Evolutionary conservation across 1,140 invertebrate genomes (phyloP).

Genomic region (Alviniconcha marisindica): DNA sequence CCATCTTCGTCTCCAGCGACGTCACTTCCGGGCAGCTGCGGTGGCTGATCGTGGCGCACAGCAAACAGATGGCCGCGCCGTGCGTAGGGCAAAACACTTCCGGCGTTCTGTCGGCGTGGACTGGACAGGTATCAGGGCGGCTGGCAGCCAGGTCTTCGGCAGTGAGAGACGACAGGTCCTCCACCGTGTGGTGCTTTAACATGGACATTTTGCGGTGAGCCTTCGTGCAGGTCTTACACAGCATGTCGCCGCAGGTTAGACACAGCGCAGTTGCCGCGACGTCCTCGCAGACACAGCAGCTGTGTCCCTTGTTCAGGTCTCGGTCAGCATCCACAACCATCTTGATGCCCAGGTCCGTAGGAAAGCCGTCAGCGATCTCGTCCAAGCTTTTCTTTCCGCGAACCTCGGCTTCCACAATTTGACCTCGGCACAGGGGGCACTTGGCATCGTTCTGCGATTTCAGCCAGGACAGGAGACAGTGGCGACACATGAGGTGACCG

Average conservation of each 20-base stretch:
- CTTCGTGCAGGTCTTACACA: background rate
- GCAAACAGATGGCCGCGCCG: background rate
- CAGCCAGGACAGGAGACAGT: background rate
- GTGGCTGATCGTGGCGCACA: slow-evolving; percentile 3
- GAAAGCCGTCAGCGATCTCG: background rate
- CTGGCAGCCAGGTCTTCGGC: background rate
- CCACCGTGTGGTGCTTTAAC: background rate
- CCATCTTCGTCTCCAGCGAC: background rate
- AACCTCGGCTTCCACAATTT: background rate
- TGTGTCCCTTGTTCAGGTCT: background rate
- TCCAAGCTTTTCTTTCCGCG: background rate
- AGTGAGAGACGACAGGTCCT: background rate
- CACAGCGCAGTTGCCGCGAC: no score
- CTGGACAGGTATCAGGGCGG: background rate
- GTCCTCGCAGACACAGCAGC: background rate
- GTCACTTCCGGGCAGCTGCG: background rate
- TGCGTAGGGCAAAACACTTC: slow-evolving; percentile 18
- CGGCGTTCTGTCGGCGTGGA: background rate
- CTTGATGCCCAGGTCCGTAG: no score
- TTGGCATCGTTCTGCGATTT: background rate
- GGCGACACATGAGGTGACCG: background rate
- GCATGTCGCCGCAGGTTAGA: background rate
- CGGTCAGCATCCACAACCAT: no score
- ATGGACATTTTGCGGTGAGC: background rate
- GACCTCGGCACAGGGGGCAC: background rate